Base-by-base conservation (phyloP, 2,888 invertebrate species). In the Odontothrips loti region DNA sequence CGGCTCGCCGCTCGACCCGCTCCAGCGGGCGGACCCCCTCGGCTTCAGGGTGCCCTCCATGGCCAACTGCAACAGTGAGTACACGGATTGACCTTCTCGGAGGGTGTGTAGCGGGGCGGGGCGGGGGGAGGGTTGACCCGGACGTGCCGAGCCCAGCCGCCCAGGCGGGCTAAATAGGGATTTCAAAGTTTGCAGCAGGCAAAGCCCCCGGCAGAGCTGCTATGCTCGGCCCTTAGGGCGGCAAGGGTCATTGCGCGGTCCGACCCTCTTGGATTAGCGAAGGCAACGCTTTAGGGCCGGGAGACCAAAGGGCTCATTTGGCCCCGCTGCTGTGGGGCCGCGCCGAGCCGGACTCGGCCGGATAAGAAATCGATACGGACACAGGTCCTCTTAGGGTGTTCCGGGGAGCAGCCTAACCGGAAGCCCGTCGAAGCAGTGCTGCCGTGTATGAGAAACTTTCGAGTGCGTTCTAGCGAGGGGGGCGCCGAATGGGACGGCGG, bases 21-120 rank as follows among this genome's bases (percentile, higher is more conserved):
- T 86, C 79, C 86, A 86, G 83, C 82, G 95, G 84, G 92, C 95
- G 82, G 95, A 95, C 88, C 95, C 95, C 75, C 90, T 96, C 80
- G 95, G 95, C 79, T 96, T 95, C 88, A 91, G 95, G 82, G 95
- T 95, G 94, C 95, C 95, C 83, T 83, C 86, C 82, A 95, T 95
- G 88, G 94, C 93, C 86, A 94, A 95, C 85, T 96, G 95, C 88
- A 95, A 95, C 88, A 96, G 95, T 96, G 88, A 95, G 95, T 94
- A 89, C 81, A 81, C 34, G 79, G 58, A 80, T 58, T 81, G 80
- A 81, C 81, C 47, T 81, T 81, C 80, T 47, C 81, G 34, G 80
- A 81, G 79, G 80, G 84, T 82, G 51, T 20, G 51, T 17, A 17
- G 51, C 51, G 51, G 51, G 51, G 51, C 51, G 51, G 51, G 51